Conservation (phyloP, 2,113 vertebrate genomes). For the Melanostigma gelatinosum region DNA sequence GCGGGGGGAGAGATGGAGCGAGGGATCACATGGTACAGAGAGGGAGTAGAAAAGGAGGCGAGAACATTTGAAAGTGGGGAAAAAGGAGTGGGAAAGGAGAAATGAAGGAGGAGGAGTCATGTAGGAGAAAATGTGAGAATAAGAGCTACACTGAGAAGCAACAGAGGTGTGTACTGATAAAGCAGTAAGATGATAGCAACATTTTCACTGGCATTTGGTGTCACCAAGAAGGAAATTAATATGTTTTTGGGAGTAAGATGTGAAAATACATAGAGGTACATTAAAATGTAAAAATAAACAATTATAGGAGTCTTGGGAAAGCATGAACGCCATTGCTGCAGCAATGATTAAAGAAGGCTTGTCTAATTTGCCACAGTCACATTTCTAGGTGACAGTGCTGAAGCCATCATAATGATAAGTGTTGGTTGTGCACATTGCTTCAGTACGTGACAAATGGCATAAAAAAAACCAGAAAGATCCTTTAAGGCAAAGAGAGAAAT, state of each 20-base stretch:
- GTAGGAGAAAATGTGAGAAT: slow-evolving; percentile 18
- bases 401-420: slow-evolving; percentile 93
- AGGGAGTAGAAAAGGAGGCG: slow-evolving; percentile 50
- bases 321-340: slow-evolving; percentile 36
- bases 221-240: slow-evolving; percentile 22
- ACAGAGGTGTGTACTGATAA: background rate
- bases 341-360: slow-evolving; percentile 34
- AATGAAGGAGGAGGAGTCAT: slow-evolving; percentile 62
- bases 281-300: slow-evolving; percentile 46
- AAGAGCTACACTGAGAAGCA: slow-evolving; percentile 33
- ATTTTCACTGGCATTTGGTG: slow-evolving; percentile 16
- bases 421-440: slow-evolving; percentile 66
- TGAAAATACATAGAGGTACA: slow-evolving; percentile 36
- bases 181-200: slow-evolving; percentile 5
- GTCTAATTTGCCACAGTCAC: slow-evolving; percentile 61
- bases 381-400: slow-evolving; percentile 81
- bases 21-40: slow-evolving; percentile 55
- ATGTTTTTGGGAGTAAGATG: background rate
- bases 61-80: slow-evolving; percentile 60
- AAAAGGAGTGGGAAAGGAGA: slow-evolving; percentile 52
- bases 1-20: slow-evolving; percentile 25
- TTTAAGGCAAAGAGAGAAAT: slow-evolving; percentile 54
- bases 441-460: slow-evolving; percentile 29
- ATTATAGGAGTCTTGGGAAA: background rate
- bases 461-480: slow-evolving; percentile 28